A percentile compares a stretch with the other conserved stretches of the same genome.
phyloP scores from a whole-genome alignment of 2,113 vertebrate species.

The Poicephalus gulielmi region DNA sequence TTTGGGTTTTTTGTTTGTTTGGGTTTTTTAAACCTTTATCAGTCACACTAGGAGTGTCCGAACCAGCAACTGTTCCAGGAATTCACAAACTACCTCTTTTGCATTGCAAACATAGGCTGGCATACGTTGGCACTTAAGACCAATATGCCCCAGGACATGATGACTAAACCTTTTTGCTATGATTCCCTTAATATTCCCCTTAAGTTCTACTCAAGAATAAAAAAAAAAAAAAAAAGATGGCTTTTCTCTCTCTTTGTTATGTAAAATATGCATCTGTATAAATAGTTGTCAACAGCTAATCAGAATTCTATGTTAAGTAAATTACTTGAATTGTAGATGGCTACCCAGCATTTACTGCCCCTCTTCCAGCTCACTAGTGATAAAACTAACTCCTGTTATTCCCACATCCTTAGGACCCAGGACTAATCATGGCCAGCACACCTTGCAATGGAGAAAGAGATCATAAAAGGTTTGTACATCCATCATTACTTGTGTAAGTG shows the following conservation, averaged over 20 bases:
- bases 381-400: background rate
- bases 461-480: background rate
- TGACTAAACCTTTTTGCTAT: background rate
- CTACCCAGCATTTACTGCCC: background rate
- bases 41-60: background rate
- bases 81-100: background rate
- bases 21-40: background rate
- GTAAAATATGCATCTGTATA: background rate
- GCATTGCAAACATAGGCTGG: background rate
- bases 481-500: background rate
- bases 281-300: background rate
- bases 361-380: background rate
- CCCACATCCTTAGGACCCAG: background rate
- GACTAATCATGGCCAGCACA: too few species aligned
- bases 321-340: background rate
- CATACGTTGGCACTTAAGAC: background rate
- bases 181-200: background rate
- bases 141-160: background rate
- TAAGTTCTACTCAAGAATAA: background rate
- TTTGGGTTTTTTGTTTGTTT: background rate
- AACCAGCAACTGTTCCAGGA: background rate
- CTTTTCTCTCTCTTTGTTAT: background rate
- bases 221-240: too few species aligned
- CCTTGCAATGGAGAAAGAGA: background rate
- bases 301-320: background rate